A percentile compares a stretch with the other conserved stretches of the same genome.
Evolutionary conservation across 2,797 vertebrate species (phyloP).

Genomic region (Myotis planiceps): DNA sequence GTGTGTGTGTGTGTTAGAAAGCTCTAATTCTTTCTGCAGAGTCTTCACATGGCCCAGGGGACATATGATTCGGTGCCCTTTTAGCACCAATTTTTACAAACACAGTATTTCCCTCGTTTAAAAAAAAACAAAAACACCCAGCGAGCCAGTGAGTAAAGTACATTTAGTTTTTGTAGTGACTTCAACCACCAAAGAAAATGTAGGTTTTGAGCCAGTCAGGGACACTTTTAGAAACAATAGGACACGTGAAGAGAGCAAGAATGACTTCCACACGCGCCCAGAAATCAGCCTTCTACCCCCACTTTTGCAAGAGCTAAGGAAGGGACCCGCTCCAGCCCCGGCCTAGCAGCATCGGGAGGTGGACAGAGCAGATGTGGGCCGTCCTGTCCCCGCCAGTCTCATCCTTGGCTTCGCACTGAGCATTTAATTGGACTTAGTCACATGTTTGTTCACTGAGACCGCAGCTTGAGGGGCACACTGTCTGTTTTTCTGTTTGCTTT

Average conservation of each 20-base stretch:
- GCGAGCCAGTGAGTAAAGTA: constrained; percentile 40
- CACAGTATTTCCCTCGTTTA: constrained; percentile 59
- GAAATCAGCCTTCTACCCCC: not conserved
- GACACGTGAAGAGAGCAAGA: constrained; percentile 37
- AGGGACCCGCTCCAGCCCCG: not conserved
- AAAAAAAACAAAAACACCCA: not conserved
- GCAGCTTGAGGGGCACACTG: constrained; percentile 67
- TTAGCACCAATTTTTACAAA: constrained; percentile 85
- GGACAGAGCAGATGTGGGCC: not conserved
- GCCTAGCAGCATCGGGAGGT: not conserved
- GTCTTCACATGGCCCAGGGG: constrained; percentile 82
- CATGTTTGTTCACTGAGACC: constrained; percentile 78
- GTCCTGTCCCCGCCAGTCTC: constrained; percentile 14
- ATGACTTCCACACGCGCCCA: not conserved
- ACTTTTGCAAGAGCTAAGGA: not conserved
- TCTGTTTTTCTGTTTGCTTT: constrained; percentile 68
- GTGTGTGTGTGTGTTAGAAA: constrained; percentile 81
- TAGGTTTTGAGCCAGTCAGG: not conserved
- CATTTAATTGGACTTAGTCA: constrained; percentile 76
- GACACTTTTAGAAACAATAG: constrained; percentile 50
- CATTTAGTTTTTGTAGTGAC: not conserved
- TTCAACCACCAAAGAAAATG: constrained; percentile 24
- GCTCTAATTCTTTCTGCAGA: constrained; percentile 85
- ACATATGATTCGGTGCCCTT: constrained; percentile 83
- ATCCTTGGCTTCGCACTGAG: constrained; percentile 79